Base-by-base conservation (phyloP, 2,113 vertebrate genomes). In the Axis porcinus region DNA sequence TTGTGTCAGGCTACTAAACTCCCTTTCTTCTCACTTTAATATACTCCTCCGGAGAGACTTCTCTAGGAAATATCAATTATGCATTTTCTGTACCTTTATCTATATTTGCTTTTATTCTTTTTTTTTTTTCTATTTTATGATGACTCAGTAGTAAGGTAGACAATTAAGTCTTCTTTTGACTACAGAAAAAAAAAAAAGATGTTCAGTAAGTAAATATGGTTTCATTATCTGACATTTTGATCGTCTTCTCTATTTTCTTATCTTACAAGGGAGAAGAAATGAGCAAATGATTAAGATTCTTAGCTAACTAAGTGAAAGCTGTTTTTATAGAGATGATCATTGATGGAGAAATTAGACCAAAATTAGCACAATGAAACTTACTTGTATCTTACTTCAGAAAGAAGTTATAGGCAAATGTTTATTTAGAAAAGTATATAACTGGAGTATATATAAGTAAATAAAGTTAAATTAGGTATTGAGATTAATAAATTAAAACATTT, bases 1-100 rank as follows among this genome's bases (percentile, higher is more conserved):
- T 91, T 64, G 62, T 78, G 86, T 97, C 89, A 95, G 89, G 30
- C 57, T 95, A 95, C 89, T 78, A 76, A 81, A 70, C 33, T 98
- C 33, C 94, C 25, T 50, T 91, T 95, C 81, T 91, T 89, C 40
- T 88, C 17, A 89, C 57, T 96, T 97, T 84, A 21, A 14, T 27
- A 86, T 94, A 47, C 36, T 85, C 64, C 93, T 98, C 95, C 7
- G 79, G 87, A 98, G 50, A 87, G 76, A 92, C 12, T 97, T 98
- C n/a, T 93, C 89, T 50, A 78, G 98, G 95, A 98, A 98, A 96
- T 94, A 98, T 95, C 98, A 98, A 96, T 98, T 97, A 98, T 67
- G 25, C 91, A 97, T 97, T 98, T 98, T 82, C 47, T 62, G 87
- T 47, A 76, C 64, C 43, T 89, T 70, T 57, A 55, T 36, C 47